Conservation (phyloP, 2,888 invertebrate species). For the Yponomeuta cagnagella region DNA sequence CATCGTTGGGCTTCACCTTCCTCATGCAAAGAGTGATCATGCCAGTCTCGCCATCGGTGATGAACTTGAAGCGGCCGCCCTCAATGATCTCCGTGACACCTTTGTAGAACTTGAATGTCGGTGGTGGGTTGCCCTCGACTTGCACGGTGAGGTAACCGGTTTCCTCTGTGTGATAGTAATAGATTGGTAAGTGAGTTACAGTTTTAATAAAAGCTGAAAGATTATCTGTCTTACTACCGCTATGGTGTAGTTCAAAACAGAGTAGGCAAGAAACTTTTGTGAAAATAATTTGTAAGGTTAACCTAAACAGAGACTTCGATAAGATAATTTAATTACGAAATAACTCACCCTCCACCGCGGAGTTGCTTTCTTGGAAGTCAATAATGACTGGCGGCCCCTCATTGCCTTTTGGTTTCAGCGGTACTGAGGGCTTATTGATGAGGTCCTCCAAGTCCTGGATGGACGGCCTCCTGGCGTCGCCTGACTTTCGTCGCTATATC, state of each 20-base stretch:
- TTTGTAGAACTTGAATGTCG: constrained; percentile 96
- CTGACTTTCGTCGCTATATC: constrained; percentile 86
- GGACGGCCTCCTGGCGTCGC: constrained; percentile 92
- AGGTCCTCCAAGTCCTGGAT: constrained; percentile 92
- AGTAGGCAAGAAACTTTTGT: too few relatives aligned
- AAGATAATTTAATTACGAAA: too few relatives aligned
- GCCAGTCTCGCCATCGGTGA: constrained; percentile 95
- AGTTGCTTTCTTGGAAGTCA: constrained; percentile 95
- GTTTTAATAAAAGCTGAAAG: too few relatives aligned
- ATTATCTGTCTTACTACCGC: too few relatives aligned
- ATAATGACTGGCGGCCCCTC: constrained; percentile 92
- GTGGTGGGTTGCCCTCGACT: constrained; percentile 95
- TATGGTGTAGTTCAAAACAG: too few relatives aligned
- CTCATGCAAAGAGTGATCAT: constrained; percentile 95
- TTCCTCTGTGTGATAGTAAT: constrained; percentile 78
- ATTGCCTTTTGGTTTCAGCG: constrained; percentile 86
- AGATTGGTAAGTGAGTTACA: too few relatives aligned
- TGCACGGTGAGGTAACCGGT: constrained; percentile 94
- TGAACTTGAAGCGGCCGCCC: constrained; percentile 95
- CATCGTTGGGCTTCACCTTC: constrained; percentile 97
- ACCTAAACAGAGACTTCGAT: too few relatives aligned
- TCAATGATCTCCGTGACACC: constrained; percentile 95
- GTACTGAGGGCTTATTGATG: constrained; percentile 93
- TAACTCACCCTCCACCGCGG: constrained; percentile 93
- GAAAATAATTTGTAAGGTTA: too few relatives aligned